Base-by-base conservation (phyloP, 2,888 invertebrate genomes). In the Chymomyza caudatula region DNA sequence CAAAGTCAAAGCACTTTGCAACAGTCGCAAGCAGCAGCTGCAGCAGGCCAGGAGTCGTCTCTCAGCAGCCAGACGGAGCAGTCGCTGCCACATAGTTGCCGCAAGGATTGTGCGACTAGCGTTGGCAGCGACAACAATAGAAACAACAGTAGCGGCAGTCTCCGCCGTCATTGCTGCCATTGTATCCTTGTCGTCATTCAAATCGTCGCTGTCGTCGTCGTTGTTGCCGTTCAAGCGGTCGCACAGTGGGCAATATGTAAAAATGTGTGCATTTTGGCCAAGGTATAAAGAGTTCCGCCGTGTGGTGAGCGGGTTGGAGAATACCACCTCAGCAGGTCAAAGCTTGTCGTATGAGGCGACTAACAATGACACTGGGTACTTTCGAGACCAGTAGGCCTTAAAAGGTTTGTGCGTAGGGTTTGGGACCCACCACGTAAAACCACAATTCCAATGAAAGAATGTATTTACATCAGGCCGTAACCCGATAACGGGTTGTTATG, bases 1-100 rank as follows among this genome's bases (percentile, higher is more conserved):
- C 73, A 80, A 80, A 79, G 80, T 58, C 63, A 63, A 63, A 63
- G 63, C 77, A 74, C 69, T 77, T 77, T 69, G 71, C 67, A 77
- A 65, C 69, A 75, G 77, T 82, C 78, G 64, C 60, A 66, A 62
- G 60, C 51, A 67, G 52, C 69, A 42, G 20, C 13, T 17, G 37
- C 44, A n/a, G n/a, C n/a, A n/a, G n/a, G n/a, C n/a, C n/a, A n/a
- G n/a, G n/a, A n/a, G n/a, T n/a, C n/a, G n/a, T n/a, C n/a, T n/a
- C n/a, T n/a, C n/a, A n/a, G n/a, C n/a, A 52, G 62, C 37, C n/a
- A 17, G 29, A 2, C 6, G 44, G 29, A 37, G 29, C 29, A 8
- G 29, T 37, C 29, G 29, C 29, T 11, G 29, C 29, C 11, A 37
- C 11, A 37, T 11, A 37, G 29, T 11, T 25, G 11, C 29, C 29